These are phyloP conservation scores for Dipodomys merriami DNA, from an alignment of 2,113 vertebrate genomes.

Conservation along the genomic window DNA sequence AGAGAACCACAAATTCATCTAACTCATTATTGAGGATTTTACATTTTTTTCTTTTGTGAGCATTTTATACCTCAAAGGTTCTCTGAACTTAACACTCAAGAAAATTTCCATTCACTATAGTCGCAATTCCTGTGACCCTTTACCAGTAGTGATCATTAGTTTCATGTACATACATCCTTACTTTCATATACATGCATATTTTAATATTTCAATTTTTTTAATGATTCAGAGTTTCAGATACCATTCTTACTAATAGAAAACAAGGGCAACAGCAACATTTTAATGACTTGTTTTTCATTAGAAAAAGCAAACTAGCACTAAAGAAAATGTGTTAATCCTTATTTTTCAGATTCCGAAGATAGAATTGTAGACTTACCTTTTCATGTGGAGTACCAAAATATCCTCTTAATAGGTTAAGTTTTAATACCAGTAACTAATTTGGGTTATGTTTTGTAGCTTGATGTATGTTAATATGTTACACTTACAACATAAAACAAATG, in stretches of 20 bases:
- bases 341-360: slow-evolving; percentile 27
- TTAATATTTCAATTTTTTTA: neutral
- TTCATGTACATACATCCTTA: neutral
- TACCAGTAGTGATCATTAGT: neutral
- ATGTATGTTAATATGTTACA: neutral
- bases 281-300: slow-evolving; percentile 23
- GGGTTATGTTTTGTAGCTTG: neutral
- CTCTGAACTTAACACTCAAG: neutral
- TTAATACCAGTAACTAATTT: slow-evolving; percentile 35
- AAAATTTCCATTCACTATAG: neutral
- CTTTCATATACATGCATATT: neutral
- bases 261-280: neutral
- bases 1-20: neutral
- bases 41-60: neutral
- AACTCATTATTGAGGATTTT: neutral
- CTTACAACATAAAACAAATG: neutral
- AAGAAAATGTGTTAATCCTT: neutral
- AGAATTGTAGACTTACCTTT: slow-evolving; percentile 17
- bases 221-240: neutral
- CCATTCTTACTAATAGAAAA: slow-evolving; percentile 11
- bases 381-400: neutral
- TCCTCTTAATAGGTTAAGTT: neutral
- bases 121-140: neutral
- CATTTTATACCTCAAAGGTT: neutral
- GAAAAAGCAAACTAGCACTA: neutral